These are phyloP conservation scores for Natator depressus DNA, from an alignment of 2,113 vertebrate genomes.

Conservation along the genomic window DNA sequence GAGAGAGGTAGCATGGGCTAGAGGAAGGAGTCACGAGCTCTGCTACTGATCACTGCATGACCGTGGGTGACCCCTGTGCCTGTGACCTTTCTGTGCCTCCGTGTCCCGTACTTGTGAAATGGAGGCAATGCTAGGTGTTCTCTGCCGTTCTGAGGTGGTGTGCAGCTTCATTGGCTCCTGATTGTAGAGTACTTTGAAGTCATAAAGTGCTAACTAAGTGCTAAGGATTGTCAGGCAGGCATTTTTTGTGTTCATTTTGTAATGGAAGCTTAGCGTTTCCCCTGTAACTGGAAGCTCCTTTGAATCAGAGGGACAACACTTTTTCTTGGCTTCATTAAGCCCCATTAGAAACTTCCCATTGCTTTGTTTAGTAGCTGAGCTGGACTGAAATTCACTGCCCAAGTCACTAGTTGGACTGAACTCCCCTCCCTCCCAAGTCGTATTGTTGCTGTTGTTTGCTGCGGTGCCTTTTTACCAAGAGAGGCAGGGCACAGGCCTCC, in stretches of 20 bases:
- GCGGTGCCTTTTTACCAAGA: not conserved
- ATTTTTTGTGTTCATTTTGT: not conserved
- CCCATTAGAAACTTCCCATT: not conserved
- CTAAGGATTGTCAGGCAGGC: not conserved
- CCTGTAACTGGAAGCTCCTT: slow-evolving; percentile 23
- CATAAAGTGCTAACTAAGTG: not conserved
- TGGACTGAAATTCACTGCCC: not conserved
- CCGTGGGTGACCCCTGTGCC: not conserved
- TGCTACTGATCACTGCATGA: accelerated
- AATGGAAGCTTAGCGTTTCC: not conserved
- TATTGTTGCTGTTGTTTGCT: not conserved
- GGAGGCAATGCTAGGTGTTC: accelerated
- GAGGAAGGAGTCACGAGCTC: not conserved
- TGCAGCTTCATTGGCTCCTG: not conserved
- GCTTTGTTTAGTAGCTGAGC: not conserved
- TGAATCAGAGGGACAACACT: not conserved
- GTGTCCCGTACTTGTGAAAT: not conserved
- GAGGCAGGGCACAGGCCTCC: not conserved
- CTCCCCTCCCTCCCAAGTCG: accelerated
- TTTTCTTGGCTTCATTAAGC: slow-evolving; percentile 51
- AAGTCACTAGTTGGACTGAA: not conserved
- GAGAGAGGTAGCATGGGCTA: not conserved
- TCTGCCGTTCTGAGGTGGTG: not conserved
- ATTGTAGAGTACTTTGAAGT: not conserved
- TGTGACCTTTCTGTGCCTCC: not conserved